Base-by-base conservation (phyloP, 2,888 invertebrate genomes). In the Perizoma affinitatum region DNA sequence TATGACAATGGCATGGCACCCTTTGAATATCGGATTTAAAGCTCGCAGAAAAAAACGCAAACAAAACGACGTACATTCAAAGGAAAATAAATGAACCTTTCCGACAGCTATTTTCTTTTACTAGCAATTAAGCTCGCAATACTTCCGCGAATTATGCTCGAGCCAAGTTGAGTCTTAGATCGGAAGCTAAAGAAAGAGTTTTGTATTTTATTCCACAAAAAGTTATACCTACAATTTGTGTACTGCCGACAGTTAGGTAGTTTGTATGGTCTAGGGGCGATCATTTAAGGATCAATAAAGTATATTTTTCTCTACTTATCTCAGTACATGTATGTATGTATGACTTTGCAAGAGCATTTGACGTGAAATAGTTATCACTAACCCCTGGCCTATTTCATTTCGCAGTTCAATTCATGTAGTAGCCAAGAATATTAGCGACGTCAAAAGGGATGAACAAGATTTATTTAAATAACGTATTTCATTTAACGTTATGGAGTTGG, bases 121-220 rank as follows among this genome's bases (percentile, higher is more conserved):
- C 68, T 74, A 69, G 70, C 71, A 74, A 74, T 74, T 76, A 73
- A 73, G 71, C 74, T 73, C 68, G 65, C 68, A 67, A 61, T 65
- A 65, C 65, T 66, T 66, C 56, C 61, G 58, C 65, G 57, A 68
- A 64, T 67, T 63, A 58, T 60, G 53, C 51, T 60, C 42, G 40
- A 61, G 55, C 54, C 63, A 60, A 68, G 54, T 61, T 52, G 11
- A 47, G 41, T 49, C 58, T 55, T 40, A 40, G 43, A 41, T 46
- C 33, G 7, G 33, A 56, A 47, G 48, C 2, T 8, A 1, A 11
- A 34, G 22, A n/a, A 0, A 11, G 38, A 5, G 5, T 35, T 63
- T 55, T 4, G 45, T 45, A 59, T 40, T 36, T 54, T 46, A 57
- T 49, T 33, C 7, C 35, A 6, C 5, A 33, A 22, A n/a, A 22